These are phyloP conservation scores for Eretmocerus hayati DNA, from an alignment of 2,888 invertebrate genomes.

Conservation along the genomic window DNA sequence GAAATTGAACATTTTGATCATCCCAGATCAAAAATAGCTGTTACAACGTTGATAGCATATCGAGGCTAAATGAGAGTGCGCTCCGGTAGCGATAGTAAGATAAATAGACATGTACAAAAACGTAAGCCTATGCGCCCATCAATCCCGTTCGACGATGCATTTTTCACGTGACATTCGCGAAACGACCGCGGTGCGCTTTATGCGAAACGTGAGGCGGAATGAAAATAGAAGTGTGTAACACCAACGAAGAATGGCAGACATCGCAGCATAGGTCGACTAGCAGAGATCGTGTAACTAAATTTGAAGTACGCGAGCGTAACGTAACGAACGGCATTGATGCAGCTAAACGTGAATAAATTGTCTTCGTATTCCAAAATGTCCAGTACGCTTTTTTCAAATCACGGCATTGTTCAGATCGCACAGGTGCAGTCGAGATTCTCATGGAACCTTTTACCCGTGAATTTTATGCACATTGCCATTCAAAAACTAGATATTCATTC, in stretches of 20 bases:
- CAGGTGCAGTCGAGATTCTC: neutral
- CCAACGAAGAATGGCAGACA: slow-evolving; percentile 35
- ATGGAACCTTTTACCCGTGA: too few species aligned
- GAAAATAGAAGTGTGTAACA: slow-evolving; percentile 37
- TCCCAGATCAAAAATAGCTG: too few species aligned
- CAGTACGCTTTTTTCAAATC: slow-evolving; percentile 15
- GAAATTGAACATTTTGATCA: too few species aligned
- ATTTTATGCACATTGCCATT: too few species aligned
- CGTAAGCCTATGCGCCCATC: slow-evolving; percentile 16
- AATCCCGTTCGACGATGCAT: slow-evolving; percentile 24
- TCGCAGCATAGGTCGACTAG: slow-evolving; percentile 13
- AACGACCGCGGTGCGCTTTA: slow-evolving; percentile 8
- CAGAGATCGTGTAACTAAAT: slow-evolving; percentile 21
- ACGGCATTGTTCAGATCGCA: slow-evolving; percentile 1
- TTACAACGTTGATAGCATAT: too few species aligned
- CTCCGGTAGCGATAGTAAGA: neutral
- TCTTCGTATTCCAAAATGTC: slow-evolving; percentile 14
- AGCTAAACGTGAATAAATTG: slow-evolving; percentile 22
- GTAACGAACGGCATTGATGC: slow-evolving; percentile 23
- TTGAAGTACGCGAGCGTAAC: slow-evolving; percentile 19
- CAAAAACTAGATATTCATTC: too few species aligned
- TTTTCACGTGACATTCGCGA: slow-evolving; percentile 21
- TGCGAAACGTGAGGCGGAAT: slow-evolving; percentile 38
- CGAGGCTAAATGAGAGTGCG: too few species aligned
- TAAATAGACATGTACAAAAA: slow-evolving; percentile 11